Evolutionary conservation across 2,113 vertebrate genomes (phyloP).

Genomic region (Sapajus apella): DNA sequence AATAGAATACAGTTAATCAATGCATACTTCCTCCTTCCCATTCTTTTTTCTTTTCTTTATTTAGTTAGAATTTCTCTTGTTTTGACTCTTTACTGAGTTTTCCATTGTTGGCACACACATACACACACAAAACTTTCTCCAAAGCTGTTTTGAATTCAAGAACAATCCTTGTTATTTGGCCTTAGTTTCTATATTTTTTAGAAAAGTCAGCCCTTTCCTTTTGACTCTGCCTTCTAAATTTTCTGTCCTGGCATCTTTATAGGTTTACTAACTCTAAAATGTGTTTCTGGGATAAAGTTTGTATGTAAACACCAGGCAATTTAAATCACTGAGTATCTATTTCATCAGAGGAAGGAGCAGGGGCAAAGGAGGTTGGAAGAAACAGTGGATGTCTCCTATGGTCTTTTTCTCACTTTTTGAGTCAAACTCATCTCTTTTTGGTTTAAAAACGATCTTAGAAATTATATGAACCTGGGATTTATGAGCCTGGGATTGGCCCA

Average conservation of each 20-base stretch:
- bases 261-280: conserved; percentile 10
- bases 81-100: conserved; percentile 34
- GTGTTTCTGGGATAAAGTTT: conserved; percentile 55
- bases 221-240: conserved; percentile 49
- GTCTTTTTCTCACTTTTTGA: not conserved
- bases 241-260: conserved; percentile 62
- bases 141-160: conserved; percentile 75
- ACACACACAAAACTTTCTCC: not conserved
- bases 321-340: not conserved
- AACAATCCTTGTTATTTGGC: conserved; percentile 63
- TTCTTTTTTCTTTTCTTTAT: not conserved
- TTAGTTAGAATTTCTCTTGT: not conserved
- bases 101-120: conserved; percentile 43
- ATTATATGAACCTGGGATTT: not conserved
- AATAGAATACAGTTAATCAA: rapidly evolving
- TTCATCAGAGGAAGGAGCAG: not conserved
- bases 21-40: rapidly evolving
- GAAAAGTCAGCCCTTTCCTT: conserved; percentile 75
- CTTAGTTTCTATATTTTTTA: conserved; percentile 61
- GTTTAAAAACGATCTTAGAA: not conserved
- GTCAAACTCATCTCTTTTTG: not conserved
- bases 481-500: not conserved
- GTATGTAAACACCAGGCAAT: conserved; percentile 53
- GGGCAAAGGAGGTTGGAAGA: not conserved
- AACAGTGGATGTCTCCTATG: not conserved